These are phyloP conservation scores for Sphecodes monilicornis DNA, from an alignment of 2,888 invertebrate species.

Conservation along the genomic window DNA sequence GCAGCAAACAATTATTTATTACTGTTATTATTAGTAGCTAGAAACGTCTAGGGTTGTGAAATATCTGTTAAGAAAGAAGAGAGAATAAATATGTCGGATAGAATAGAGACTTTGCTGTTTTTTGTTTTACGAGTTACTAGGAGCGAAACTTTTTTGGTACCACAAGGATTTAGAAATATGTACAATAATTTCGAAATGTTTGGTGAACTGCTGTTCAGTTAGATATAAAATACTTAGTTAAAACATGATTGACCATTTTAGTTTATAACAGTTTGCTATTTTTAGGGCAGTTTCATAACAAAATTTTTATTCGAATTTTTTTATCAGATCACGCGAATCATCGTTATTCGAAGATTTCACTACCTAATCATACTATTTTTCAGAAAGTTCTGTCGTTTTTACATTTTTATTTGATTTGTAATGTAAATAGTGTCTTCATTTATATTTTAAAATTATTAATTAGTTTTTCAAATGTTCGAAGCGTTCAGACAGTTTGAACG, in stretches of 20 bases:
- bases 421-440: background rate
- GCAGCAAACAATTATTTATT: background rate
- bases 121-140: background rate
- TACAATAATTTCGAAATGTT: background rate
- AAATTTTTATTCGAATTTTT: background rate
- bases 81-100: background rate
- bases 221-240: background rate
- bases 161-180: background rate
- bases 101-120: background rate
- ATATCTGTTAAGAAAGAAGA: background rate
- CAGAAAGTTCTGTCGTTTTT: background rate
- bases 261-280: background rate
- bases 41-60: background rate
- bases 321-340: conserved; percentile 6
- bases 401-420: background rate
- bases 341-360: background rate
- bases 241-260: background rate
- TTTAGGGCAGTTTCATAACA: background rate
- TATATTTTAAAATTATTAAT: background rate
- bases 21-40: background rate
- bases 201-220: background rate
- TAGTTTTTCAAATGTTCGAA: background rate
- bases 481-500: background rate
- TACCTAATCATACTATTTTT: background rate
- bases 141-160: background rate